These are phyloP conservation scores for Campoplex capitator DNA, from an alignment of 2,888 invertebrate species.

Conservation along the genomic window DNA sequence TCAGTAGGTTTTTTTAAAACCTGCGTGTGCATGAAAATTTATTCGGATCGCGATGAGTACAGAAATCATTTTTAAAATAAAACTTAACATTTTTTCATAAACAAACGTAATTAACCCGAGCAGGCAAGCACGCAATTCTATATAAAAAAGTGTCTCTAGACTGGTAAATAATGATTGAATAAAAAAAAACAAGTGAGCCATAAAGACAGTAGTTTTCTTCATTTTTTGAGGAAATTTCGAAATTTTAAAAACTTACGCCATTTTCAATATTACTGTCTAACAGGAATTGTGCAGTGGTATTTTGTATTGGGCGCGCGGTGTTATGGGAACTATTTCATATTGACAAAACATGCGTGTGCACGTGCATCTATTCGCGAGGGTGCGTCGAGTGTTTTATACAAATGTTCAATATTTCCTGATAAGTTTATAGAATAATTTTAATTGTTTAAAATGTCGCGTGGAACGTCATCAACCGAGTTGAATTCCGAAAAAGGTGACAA, in stretches of 20 bases:
- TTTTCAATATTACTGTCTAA: too few species aligned
- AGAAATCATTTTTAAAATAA: too few species aligned
- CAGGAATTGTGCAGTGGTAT: background rate
- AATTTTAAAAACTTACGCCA: background rate
- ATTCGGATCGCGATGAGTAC: too few species aligned
- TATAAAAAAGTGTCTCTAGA: too few species aligned
- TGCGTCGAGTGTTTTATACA: background rate
- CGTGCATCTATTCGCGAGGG: background rate
- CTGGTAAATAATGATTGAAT: too few species aligned
- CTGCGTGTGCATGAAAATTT: too few species aligned
- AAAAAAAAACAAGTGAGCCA: too few species aligned
- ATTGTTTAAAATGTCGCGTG: background rate
- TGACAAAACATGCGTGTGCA: conserved; percentile 10
- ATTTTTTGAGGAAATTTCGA: background rate
- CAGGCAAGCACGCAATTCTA: too few species aligned
- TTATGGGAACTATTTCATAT: conserved; percentile 8
- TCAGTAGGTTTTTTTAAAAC: too few species aligned
- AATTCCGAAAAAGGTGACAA: background rate
- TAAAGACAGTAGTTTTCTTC: background rate
- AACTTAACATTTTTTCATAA: too few species aligned
- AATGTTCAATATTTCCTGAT: background rate
- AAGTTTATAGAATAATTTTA: background rate
- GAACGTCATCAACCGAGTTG: background rate
- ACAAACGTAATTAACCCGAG: too few species aligned
- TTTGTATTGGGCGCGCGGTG: background rate